Conservation (phyloP, 2,797 vertebrate genomes). For the Acipenser oxyrinchus region DNA sequence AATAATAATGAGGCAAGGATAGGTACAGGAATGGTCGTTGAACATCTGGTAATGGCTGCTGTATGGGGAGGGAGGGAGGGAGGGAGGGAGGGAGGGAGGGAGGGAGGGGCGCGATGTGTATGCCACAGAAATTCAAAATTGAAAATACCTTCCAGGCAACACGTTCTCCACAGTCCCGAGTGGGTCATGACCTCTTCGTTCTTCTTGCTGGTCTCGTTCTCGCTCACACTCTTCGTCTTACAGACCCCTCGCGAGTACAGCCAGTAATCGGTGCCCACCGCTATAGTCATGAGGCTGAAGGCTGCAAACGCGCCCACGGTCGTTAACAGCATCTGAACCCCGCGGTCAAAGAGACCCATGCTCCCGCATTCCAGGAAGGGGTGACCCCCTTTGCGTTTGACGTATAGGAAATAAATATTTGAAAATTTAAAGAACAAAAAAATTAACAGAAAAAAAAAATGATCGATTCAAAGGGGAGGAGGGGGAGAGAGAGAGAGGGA, state of each 20-base stretch:
- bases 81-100: too few species aligned
- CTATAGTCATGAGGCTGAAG: slow-evolving; percentile 98
- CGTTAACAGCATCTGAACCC: slow-evolving; percentile 98
- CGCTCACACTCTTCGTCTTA: slow-evolving; percentile 89
- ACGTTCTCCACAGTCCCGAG: slow-evolving; percentile 96
- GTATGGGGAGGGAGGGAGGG: too few species aligned
- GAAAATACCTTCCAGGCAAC: slow-evolving; percentile 88
- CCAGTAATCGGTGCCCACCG: slow-evolving; percentile 97
- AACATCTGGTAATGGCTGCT: too few species aligned
- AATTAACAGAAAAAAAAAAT: slow-evolving; percentile 12
- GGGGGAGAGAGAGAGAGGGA: slow-evolving; percentile 13
- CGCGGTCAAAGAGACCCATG: slow-evolving; percentile 98
- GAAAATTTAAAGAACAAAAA: slow-evolving; percentile 51
- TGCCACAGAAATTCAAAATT: too few species aligned
- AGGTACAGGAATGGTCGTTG: too few species aligned
- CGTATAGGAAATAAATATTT: slow-evolving; percentile 69
- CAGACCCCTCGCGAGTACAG: slow-evolving; percentile 95
- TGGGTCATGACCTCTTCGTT: slow-evolving; percentile 98
- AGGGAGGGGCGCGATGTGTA: too few species aligned
- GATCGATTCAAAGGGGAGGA: slow-evolving; percentile 4
- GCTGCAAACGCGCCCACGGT: slow-evolving; percentile 97
- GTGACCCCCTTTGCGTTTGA: slow-evolving; percentile 74
- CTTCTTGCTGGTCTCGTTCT: slow-evolving; percentile 97
- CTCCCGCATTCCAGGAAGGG: slow-evolving; percentile 97
- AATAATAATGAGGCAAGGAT: too few species aligned